These are phyloP conservation scores for Clarias macrocephalus DNA, from an alignment of 2,113 vertebrate species.

Conservation along the genomic window DNA sequence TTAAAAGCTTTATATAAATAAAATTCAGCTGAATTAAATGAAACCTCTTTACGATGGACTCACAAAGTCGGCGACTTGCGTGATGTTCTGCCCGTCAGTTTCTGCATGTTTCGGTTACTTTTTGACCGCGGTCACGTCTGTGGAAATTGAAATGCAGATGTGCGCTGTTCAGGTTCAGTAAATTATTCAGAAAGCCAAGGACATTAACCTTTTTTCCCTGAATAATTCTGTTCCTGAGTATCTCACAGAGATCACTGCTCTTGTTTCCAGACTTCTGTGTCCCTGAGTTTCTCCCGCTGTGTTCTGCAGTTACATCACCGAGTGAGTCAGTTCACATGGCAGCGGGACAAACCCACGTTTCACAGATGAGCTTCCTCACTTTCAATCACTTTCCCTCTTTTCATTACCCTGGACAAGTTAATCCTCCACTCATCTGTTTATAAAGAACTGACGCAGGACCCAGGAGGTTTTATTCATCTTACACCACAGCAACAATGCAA, in stretches of 20 bases:
- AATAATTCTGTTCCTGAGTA: not conserved
- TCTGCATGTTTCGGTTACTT: not conserved
- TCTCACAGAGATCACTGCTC: not conserved
- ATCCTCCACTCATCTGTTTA: not conserved
- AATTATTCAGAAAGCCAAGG: not conserved
- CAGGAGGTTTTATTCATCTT: not conserved
- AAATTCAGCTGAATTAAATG: not conserved
- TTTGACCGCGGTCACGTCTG: not conserved
- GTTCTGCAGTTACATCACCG: not conserved
- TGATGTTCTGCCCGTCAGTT: not conserved
- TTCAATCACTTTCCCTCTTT: constrained; percentile 7
- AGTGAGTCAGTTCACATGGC: not conserved
- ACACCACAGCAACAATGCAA: too few species aligned
- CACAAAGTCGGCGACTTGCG: too few species aligned
- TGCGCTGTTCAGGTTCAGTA: not conserved
- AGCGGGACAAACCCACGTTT: not conserved
- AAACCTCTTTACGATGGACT: not conserved
- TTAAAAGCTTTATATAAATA: not conserved
- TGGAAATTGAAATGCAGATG: not conserved
- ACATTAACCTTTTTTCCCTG: not conserved
- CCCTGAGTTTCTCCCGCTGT: not conserved
- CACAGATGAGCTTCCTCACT: not conserved
- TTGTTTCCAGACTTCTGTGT: not conserved
- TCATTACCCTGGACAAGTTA: not conserved
- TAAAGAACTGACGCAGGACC: not conserved